Percentiles rank a stretch among this genome's conserved stretches.
phyloP scores from a whole-genome alignment of 1,140 invertebrate species.

The Lepidurus packardi region DNA sequence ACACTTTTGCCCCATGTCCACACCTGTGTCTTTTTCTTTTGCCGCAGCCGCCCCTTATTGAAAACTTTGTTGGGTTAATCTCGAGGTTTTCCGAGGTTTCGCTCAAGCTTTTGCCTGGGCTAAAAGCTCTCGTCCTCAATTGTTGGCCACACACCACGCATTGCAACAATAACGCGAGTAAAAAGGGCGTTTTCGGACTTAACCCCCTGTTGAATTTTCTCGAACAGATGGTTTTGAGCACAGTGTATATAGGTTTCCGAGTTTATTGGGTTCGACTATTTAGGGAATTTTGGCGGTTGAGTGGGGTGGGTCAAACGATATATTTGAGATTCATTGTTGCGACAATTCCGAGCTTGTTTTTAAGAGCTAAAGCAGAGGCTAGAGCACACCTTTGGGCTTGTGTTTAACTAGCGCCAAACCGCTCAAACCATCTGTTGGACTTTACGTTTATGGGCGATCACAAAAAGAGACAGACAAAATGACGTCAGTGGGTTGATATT shows the following conservation, averaged over 20 bases:
- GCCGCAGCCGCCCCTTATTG: constrained; percentile 7
- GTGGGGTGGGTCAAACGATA: background rate
- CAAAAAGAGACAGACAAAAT: no score
- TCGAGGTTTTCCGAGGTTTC: background rate
- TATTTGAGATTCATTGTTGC: background rate
- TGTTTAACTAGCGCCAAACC: no score
- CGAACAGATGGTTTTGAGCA: background rate
- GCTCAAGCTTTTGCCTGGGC: background rate
- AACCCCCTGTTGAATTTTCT: background rate
- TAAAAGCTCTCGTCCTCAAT: constrained; percentile 3
- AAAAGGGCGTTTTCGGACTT: constrained; percentile 10
- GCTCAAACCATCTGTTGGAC: no score
- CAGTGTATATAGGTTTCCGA: background rate
- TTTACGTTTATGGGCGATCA: no score
- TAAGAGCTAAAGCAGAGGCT: background rate
- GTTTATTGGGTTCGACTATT: constrained; percentile 2
- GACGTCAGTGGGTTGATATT: no score
- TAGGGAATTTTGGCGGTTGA: background rate
- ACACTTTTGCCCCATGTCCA: constrained; percentile 18
- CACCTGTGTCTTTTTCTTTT: constrained; percentile 19
- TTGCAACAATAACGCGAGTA: background rate
- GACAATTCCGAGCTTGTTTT: background rate
- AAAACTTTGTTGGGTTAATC: constrained; percentile 22
- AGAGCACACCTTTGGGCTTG: no score
- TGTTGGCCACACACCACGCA: constrained; percentile 13